phyloP scores from a whole-genome alignment of 2,888 invertebrate genomes.

The Microplitis deprimator region DNA sequence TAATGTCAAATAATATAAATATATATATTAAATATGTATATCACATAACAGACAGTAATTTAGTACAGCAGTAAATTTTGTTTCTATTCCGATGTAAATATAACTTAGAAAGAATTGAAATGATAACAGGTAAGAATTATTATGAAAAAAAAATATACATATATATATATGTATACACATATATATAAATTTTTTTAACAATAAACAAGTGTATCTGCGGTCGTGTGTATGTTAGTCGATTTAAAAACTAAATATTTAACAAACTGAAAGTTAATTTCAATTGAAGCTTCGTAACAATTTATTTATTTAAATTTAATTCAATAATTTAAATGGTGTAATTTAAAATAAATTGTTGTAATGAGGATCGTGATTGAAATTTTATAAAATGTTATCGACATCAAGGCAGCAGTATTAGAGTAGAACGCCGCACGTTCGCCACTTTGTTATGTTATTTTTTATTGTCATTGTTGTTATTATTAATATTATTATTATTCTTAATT shows the following conservation, averaged over 20 bases:
- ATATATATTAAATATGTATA: too few species aligned
- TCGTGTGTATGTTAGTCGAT: slow-evolving; percentile 10
- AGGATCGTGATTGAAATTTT: slow-evolving; percentile 26
- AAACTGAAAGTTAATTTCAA: background rate
- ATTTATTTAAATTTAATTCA: background rate
- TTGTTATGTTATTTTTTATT: slow-evolving; percentile 47
- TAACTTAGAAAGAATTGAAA: background rate
- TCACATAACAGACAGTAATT: too few species aligned
- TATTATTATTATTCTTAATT: slow-evolving; percentile 51
- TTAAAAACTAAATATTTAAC: slow-evolving; percentile 8
- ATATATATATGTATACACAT: too few species aligned
- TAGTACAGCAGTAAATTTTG: too few species aligned
- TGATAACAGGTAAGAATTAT: slow-evolving; percentile 22
- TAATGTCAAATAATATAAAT: background rate
- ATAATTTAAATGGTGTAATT: slow-evolving; percentile 24
- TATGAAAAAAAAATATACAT: background rate
- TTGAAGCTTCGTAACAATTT: background rate
- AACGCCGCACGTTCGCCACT: slow-evolving; percentile 62
- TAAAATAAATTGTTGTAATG: background rate
- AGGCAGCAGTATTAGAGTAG: slow-evolving; percentile 68
- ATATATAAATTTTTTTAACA: slow-evolving; percentile 4
- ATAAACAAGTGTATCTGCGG: slow-evolving; percentile 26
- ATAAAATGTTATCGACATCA: slow-evolving; percentile 46
- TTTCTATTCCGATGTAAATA: background rate
- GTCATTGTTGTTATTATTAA: slow-evolving; percentile 17